Conservation (phyloP, 2,113 vertebrate species). For the Cyprinodon variegatus region DNA sequence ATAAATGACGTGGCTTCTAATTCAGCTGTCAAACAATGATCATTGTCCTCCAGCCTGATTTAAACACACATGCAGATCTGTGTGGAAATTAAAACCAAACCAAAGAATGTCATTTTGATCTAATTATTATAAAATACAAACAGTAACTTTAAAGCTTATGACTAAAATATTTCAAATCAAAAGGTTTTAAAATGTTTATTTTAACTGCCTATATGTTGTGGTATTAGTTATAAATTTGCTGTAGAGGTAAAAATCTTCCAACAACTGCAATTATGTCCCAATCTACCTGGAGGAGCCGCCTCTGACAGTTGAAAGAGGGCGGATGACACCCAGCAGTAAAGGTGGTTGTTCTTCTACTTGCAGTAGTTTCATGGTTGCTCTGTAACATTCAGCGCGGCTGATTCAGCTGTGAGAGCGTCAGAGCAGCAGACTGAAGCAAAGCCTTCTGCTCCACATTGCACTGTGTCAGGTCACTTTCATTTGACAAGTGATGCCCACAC, state of each 20-base stretch:
- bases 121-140: too few relatives aligned
- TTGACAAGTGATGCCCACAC: slow-evolving; percentile 4
- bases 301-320: slow-evolving; percentile 1
- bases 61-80: too few relatives aligned
- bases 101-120: too few relatives aligned
- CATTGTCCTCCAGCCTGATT: too few relatives aligned
- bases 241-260: neutral
- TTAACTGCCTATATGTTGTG: neutral
- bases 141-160: too few relatives aligned
- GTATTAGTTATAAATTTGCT: neutral
- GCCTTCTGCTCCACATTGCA: slow-evolving; percentile 1
- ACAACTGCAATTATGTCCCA: neutral
- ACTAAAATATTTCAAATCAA: neutral
- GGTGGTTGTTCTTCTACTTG: neutral
- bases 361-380: neutral
- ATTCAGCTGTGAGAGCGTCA: neutral
- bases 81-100: too few relatives aligned
- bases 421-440: slow-evolving; percentile 4
- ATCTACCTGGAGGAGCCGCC: neutral
- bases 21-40: too few relatives aligned
- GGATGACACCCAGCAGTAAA: neutral
- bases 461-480: slow-evolving; percentile 7
- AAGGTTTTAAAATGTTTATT: neutral
- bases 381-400: slow-evolving; percentile 5
- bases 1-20: too few relatives aligned